Evolutionary conservation across 2,797 vertebrate species (phyloP).

Genomic region (Rhynchotus rufescens): DNA sequence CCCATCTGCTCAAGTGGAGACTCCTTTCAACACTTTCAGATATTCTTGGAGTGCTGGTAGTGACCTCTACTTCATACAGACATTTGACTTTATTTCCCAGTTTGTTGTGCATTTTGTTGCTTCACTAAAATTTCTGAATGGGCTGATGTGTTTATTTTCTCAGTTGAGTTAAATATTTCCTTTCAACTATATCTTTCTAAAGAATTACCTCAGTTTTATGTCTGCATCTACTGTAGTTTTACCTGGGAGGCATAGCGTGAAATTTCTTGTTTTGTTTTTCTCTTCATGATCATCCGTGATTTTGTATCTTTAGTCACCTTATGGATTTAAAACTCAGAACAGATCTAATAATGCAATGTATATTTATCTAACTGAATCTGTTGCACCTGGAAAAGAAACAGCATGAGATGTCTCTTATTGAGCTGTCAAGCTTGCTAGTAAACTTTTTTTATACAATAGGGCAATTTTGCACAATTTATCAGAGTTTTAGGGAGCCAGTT

Average conservation of each 20-base stretch:
- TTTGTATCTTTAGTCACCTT: constrained; percentile 13
- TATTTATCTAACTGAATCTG: not conserved
- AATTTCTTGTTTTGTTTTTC: constrained; percentile 26
- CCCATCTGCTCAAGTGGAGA: not conserved
- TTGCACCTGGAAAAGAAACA: constrained; percentile 19
- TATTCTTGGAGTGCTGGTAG: constrained; percentile 2
- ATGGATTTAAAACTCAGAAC: not conserved
- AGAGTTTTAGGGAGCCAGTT: not conserved
- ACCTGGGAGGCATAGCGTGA: constrained; percentile 38
- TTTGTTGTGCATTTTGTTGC: constrained; percentile 30
- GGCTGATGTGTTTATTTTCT: constrained; percentile 9
- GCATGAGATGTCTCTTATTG: not conserved
- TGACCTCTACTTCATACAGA: not conserved
- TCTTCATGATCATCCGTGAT: not conserved
- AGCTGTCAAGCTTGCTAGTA: not conserved
- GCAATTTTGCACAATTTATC: constrained; percentile 53
- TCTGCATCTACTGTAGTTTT: constrained; percentile 51
- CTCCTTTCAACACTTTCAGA: not conserved
- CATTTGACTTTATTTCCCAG: constrained; percentile 16
- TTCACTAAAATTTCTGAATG: not conserved
- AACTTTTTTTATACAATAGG: not conserved
- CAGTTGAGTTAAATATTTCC: constrained; percentile 41
- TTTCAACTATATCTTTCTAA: constrained; percentile 45
- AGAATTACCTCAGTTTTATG: constrained; percentile 58
- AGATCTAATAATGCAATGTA: not conserved